Conservation (phyloP, 2,888 invertebrate species). For the Ormyrus nitidulus region DNA sequence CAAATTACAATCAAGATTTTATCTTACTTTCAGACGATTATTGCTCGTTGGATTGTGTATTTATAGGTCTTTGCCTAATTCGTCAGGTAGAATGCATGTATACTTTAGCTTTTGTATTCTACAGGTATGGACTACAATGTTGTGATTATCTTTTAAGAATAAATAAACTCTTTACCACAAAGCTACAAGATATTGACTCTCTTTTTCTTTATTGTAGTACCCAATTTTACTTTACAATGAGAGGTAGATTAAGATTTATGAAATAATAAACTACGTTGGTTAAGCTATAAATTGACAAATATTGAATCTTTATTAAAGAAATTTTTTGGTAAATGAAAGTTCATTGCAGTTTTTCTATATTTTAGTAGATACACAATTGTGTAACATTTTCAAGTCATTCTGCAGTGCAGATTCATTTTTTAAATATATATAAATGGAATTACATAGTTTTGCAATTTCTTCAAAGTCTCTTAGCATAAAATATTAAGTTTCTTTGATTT, state of each 20-base stretch:
- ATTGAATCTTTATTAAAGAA: constrained; percentile 42
- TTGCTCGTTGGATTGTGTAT: constrained; percentile 57
- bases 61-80: constrained; percentile 53
- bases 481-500: constrained; percentile 37
- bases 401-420: constrained; percentile 15
- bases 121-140: constrained; percentile 65
- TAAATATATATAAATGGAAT: constrained; percentile 53
- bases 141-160: constrained; percentile 68
- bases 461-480: constrained; percentile 32
- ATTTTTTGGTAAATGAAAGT: constrained; percentile 39
- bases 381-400: constrained; percentile 15
- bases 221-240: too few relatives aligned
- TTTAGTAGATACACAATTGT: constrained; percentile 15
- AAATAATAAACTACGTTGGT: not conserved
- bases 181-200: constrained; percentile 21
- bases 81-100: constrained; percentile 58
- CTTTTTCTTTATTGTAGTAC: not conserved
- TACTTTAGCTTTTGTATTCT: constrained; percentile 67
- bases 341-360: not conserved
- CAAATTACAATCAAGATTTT: constrained; percentile 64
- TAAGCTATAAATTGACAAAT: constrained; percentile 53
- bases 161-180: constrained; percentile 66
- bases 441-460: constrained; percentile 33
- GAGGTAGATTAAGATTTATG: not conserved
- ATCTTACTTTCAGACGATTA: constrained; percentile 57